Percentiles rank a stretch among this genome's conserved stretches.
phyloP scores from a whole-genome alignment of 2,797 vertebrate genomes.

The Darevskia mixta region DNA sequence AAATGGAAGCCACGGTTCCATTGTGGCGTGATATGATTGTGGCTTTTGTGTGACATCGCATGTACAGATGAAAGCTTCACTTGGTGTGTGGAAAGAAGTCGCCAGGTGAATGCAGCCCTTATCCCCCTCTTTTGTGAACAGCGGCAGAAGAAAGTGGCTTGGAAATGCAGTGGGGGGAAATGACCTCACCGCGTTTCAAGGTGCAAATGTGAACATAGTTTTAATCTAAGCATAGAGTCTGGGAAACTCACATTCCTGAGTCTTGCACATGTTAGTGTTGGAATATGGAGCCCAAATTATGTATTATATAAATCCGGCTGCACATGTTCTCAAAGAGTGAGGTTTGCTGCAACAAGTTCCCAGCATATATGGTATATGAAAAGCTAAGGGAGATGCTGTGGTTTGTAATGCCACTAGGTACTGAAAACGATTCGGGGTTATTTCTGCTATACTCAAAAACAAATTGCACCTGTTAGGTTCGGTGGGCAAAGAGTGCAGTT shows the following conservation, averaged over 20 bases:
- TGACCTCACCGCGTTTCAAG: too few species aligned
- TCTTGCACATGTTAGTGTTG: not conserved
- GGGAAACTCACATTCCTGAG: not conserved
- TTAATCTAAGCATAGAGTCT: too few species aligned
- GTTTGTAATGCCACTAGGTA: not conserved
- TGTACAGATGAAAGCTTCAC: too few species aligned
- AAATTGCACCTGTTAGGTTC: not conserved
- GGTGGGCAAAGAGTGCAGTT: not conserved
- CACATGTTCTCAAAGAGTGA: not conserved
- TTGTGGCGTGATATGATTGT: too few species aligned
- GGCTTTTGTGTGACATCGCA: too few species aligned
- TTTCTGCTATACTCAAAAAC: not conserved
- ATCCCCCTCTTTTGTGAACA: too few species aligned
- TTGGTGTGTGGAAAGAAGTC: too few species aligned
- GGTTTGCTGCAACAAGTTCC: not conserved
- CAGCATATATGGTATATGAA: not conserved
- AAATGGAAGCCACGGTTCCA: too few species aligned
- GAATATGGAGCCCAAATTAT: not conserved
- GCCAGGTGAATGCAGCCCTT: too few species aligned
- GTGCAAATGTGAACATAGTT: too few species aligned
- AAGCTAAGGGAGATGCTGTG: not conserved
- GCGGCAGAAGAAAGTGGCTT: too few species aligned
- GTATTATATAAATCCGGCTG: not conserved
- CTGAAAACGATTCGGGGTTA: not conserved
- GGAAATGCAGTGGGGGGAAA: too few species aligned